Evolutionary conservation across 2,888 invertebrate genomes (phyloP), one percentile per base, ranked within the genome.

Genomic region (Scaptomyza parva): DNA sequence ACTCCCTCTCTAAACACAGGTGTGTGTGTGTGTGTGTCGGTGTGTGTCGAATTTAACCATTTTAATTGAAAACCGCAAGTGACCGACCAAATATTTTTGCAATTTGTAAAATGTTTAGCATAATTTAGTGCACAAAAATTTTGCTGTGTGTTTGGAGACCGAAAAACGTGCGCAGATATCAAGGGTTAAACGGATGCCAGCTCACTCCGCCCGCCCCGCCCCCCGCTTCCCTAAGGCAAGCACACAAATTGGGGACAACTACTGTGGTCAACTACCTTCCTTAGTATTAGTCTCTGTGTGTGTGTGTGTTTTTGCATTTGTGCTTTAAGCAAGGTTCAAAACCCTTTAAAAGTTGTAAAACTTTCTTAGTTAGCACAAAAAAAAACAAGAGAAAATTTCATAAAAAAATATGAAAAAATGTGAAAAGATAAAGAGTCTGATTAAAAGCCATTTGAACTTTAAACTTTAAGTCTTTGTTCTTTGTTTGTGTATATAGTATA

Each of bases 1-100:
- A 40, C 22, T 2, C n/a, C 11, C 14, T 43, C 4, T 0, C 1
- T 22, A n/a, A 44, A 22, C 17, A 22, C 11, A 40, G 55, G 22
- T 39, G 20, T 45, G 14, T n/a, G 26, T 30, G 35, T 51, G 20
- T 26, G 33, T 20, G 28, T 40, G 26, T 24, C 26, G 35, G 39
- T 65, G 51, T 75, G 63, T 59, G 43, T 57, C 64, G 52, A 69
- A 55, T 61, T 64, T 53, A 71, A 67, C 55, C 69, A 75, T 77
- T 86, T 81, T 81, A 81, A 86, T 81, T 83, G 84, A 83, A 86
- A 86, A 59, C 66, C 76, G 54, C 77, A 70, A 74, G 70, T 67
- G 66, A 63, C 44, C 54, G 39, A 44, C 48, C 45, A 70, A 79
- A 79, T 78, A 76, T 81, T 69, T 76, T 57, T 64, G 53, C 65